Evolutionary conservation across 2,113 vertebrate species (phyloP), one percentile per base, ranked within the genome.

Genomic region (Columba livia): DNA sequence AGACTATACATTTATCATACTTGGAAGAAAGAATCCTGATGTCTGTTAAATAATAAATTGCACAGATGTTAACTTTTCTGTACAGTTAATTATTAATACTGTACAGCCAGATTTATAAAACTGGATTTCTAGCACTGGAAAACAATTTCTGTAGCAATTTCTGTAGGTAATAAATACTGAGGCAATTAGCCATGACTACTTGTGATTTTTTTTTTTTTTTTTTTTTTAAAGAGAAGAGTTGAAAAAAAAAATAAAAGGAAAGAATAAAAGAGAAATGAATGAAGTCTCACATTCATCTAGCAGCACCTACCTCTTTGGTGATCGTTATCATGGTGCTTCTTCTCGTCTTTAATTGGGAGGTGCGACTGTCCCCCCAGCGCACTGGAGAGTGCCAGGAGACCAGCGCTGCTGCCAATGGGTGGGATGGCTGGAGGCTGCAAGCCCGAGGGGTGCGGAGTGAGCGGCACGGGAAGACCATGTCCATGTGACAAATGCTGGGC

Each of bases 401-500:
- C 98, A 8, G 98, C 98, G 67, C 98, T 98, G 96, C 98, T 98
- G 66, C 98, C 98, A 11, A 98, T 98, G 42, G 98, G 98, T 8
- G 98, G 98, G 65, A 99, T 98, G 89, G 98, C 91, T 75, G 98
- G 98, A 70, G 98, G 98, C 94, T 98, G 98, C 65, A 99, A 94
- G 17, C 98, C 98, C 0, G 98, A 98, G 40, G 98, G 98, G 58
- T 99, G 98, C 0, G 98, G 98, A 47, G 98, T 98, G 81, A 99
- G 98, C 5, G 98, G 98, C 84, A 99, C 98, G 0, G 98, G 98
- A 75, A 98, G 98, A 97, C 98, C 98, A 79, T 99, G 98, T 93
- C 98, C 98, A 67, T 99, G 98, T 93, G 98, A 98, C 51, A 99
- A 96, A 98, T 99, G 98, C 96, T 99, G 98, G 89, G 98, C 98